These are phyloP conservation scores for Drosophila borealis DNA, from an alignment of 2,888 invertebrate genomes.

Conservation along the genomic window DNA sequence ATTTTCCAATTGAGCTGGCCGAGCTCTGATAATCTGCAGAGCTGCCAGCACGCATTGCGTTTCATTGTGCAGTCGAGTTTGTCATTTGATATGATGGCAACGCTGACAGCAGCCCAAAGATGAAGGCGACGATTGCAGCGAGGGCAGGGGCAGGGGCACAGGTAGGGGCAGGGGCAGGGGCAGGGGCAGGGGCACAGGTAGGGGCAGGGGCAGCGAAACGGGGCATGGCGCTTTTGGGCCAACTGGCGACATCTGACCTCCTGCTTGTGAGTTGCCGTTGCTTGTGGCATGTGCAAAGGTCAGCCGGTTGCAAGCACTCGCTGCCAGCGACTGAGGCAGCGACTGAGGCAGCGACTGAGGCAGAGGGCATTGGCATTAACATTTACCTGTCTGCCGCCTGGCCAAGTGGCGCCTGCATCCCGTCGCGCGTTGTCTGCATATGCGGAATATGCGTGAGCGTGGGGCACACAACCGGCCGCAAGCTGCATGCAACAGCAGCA, in stretches of 20 bases:
- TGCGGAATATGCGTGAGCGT: constrained; percentile 82
- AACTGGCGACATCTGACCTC: constrained; percentile 58
- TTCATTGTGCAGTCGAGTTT: constrained; percentile 62
- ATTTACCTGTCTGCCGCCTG: constrained; percentile 59
- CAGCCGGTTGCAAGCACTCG: constrained; percentile 67
- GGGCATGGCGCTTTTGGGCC: constrained; percentile 34
- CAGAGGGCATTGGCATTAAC: constrained; percentile 62
- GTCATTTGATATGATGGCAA: constrained; percentile 79
- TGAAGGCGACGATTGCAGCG: constrained; percentile 52
- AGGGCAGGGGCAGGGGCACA: neutral
- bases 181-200: neutral
- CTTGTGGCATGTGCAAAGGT: constrained; percentile 77
- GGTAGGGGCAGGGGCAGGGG: neutral
- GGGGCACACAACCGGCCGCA: constrained; percentile 26
- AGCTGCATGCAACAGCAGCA: constrained; percentile 12
- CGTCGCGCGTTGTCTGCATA: constrained; percentile 85
- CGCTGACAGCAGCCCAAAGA: constrained; percentile 65
- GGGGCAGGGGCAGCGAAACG: neutral
- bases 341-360: constrained; percentile 32
- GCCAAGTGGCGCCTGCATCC: constrained; percentile 85
- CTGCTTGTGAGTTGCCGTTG: constrained; percentile 22
- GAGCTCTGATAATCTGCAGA: constrained; percentile 64
- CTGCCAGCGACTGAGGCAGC: constrained; percentile 19
- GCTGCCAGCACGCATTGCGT: constrained; percentile 53
- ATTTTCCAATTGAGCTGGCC: constrained; percentile 73